phyloP scores from a whole-genome alignment of 1,140 invertebrate genomes.

The Helicoverpa armigera region DNA sequence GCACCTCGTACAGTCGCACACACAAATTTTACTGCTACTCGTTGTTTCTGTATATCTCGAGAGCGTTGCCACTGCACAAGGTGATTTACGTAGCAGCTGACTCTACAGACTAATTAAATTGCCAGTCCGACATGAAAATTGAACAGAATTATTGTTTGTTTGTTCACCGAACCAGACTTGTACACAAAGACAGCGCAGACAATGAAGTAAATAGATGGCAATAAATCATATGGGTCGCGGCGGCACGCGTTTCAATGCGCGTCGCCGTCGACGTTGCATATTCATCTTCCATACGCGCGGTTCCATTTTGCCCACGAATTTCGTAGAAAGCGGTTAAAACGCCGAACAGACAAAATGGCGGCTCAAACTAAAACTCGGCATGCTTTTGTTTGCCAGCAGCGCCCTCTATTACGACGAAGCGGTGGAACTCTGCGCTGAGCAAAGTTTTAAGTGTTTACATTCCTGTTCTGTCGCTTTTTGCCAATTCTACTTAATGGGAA shows the following conservation, averaged over 20 bases:
- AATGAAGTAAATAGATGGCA: constrained; percentile 60
- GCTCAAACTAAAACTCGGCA: constrained; percentile 66
- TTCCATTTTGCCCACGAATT: constrained; percentile 68
- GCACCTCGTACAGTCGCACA: constrained; percentile 20
- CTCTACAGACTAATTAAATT: constrained; percentile 56
- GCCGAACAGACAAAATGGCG: constrained; percentile 70
- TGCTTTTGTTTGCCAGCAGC: constrained; percentile 76
- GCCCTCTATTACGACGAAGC: constrained; percentile 68
- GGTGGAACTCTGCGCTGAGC: constrained; percentile 64
- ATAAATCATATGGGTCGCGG: constrained; percentile 65
- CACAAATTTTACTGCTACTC: constrained; percentile 23
- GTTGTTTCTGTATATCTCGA: constrained; percentile 35
- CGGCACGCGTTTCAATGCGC: constrained; percentile 62
- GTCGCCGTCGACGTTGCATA: constrained; percentile 68
- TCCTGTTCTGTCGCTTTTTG: constrained; percentile 80
- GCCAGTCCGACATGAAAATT: constrained; percentile 50
- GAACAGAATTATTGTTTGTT: constrained; percentile 48
- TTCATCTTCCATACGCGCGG: constrained; percentile 77
- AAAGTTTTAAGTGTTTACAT: constrained; percentile 84
- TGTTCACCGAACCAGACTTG: constrained; percentile 50
- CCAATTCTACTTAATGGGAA: constrained; percentile 78
- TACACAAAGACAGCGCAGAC: constrained; percentile 55
- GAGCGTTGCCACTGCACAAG: constrained; percentile 33
- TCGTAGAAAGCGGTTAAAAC: constrained; percentile 70
- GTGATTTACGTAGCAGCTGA: constrained; percentile 52